Conservation (phyloP, 2,797 vertebrate genomes). For the Neoniphon sammara region DNA sequence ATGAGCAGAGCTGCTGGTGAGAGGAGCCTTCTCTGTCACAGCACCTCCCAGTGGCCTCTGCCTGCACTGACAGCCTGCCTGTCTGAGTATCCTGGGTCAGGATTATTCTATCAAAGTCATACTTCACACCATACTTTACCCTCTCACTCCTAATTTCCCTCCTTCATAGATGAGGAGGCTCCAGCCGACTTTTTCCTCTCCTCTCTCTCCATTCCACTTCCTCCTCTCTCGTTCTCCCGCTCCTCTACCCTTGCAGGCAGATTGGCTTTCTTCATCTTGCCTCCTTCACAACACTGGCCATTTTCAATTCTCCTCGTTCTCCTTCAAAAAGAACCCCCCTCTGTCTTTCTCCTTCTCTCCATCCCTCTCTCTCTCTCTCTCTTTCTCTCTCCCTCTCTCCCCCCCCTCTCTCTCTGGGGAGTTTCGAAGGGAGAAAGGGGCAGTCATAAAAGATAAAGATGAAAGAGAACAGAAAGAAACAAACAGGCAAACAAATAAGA, state of each 20-base stretch:
- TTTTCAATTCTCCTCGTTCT: conserved; percentile 81
- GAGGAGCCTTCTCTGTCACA: conserved; percentile 72
- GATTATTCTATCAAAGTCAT: conserved; percentile 68
- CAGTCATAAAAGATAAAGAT: conserved; percentile 85
- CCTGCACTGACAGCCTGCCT: conserved; percentile 58
- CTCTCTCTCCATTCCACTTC: conserved; percentile 39
- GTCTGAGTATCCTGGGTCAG: conserved; percentile 38
- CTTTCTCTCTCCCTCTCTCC: conserved; percentile 8
- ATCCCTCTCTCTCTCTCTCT: conserved; percentile 20
- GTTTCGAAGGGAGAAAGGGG: conserved; percentile 75
- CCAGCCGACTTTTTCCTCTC: conserved; percentile 35
- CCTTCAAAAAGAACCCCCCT: conserved; percentile 80
- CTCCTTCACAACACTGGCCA: conserved; percentile 78
- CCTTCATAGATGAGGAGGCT: conserved; percentile 47
- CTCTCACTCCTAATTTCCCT: conserved; percentile 67
- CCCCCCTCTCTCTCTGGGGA: conserved; percentile 74
- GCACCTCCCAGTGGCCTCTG: conserved; percentile 80
- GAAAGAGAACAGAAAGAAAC: conserved; percentile 81
- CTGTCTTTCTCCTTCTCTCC: conserved; percentile 55
- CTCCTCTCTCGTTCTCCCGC: conserved; percentile 43
- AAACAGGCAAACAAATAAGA: conserved; percentile 85
- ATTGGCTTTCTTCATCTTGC: conserved; percentile 82
- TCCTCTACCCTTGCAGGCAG: conserved; percentile 73
- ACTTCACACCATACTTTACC: conserved; percentile 55
- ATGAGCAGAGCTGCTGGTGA: conserved; percentile 71